A percentile compares a stretch with the other conserved stretches of the same genome.
Evolutionary conservation across 2,797 vertebrate genomes (phyloP).

Genomic region (Lagocephalus sceleratus): DNA sequence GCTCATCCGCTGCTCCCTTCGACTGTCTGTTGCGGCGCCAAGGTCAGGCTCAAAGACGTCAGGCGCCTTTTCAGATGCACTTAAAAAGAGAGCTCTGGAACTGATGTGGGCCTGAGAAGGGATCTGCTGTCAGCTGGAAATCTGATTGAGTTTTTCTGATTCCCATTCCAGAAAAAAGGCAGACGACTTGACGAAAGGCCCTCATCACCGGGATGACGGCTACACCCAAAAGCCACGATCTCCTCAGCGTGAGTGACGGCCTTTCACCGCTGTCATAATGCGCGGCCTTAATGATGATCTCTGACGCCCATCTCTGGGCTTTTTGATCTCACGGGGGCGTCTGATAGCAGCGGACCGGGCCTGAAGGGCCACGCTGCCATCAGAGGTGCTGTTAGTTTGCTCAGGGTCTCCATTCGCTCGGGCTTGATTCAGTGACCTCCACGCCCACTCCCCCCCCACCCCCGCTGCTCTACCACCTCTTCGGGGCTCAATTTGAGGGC

Average conservation of each 20-base stretch:
- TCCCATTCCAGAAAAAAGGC: background rate
- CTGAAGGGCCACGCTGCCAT: background rate
- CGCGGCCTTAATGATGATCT: background rate
- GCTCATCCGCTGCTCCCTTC: too few relatives aligned
- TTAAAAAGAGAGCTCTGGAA: constrained; percentile 14
- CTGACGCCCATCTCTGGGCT: background rate
- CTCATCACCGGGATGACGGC: background rate
- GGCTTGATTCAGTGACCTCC: too few relatives aligned
- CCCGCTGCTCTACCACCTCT: too few relatives aligned
- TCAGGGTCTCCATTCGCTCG: background rate
- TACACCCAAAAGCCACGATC: background rate
- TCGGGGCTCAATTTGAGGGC: background rate
- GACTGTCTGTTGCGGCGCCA: too few relatives aligned
- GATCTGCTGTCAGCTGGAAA: constrained; percentile 8
- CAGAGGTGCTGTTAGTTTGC: background rate
- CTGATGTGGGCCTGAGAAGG: constrained; percentile 15
- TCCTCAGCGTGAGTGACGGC: background rate
- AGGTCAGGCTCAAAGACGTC: constrained; percentile 23
- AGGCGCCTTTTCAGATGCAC: constrained; percentile 7
- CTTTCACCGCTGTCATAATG: background rate
- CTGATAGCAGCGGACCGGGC: background rate
- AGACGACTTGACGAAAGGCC: background rate
- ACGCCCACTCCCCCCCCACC: too few relatives aligned
- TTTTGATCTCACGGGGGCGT: background rate
- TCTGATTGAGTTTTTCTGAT: constrained; percentile 3